Base-by-base conservation (phyloP, 2,888 invertebrate species). In the Ennomos quercinarius region DNA sequence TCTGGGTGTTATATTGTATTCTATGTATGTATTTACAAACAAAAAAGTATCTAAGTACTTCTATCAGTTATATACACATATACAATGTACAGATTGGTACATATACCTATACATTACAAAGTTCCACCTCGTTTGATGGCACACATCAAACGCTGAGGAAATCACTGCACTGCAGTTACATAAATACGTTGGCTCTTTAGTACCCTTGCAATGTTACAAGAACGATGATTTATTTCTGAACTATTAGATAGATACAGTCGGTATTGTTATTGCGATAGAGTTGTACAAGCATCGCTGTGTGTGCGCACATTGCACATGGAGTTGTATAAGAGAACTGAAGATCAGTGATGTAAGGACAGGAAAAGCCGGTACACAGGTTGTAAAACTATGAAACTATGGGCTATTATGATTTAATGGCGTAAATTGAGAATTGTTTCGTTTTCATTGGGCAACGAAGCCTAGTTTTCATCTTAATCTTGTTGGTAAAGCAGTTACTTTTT, bases 91-190 rank as follows among this genome's bases (percentile, higher is more conserved):
- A 27, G 17, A 12, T 41, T 41, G n/a, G 12, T 17, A 37, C 11
- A 41, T 36, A 41, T 38, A 48, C 36, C 57, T n/a, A 46, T 43
- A 34, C 13, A 39, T 52, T 48, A 57, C 43, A 9, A 13, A 17
- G 56, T 57, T 64, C 64, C 48, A 60, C 55, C 40, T 51, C 54
- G 49, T 57, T 63, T 61, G 63, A 61, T 61, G 52, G 52, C 58
- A 55, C 55, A 57, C 62, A 52, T 62, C 59, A 57, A 56, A 57
- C 48, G 41, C 43, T 48, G 47, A 57, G 61, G 57, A 63, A 61
- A 59, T 64, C 54, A 34, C 46, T 45, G 9, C n/a, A 8, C n/a
- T 37, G 35, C 40, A 8, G 51, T 51, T 51, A 42, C 47, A 57
- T 47, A 51, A 38, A 43, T 47, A 6, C 9, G 10, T 9, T 42